These are phyloP conservation scores for Microchirus variegatus DNA, from an alignment of 2,797 vertebrate species.

Conservation along the genomic window DNA sequence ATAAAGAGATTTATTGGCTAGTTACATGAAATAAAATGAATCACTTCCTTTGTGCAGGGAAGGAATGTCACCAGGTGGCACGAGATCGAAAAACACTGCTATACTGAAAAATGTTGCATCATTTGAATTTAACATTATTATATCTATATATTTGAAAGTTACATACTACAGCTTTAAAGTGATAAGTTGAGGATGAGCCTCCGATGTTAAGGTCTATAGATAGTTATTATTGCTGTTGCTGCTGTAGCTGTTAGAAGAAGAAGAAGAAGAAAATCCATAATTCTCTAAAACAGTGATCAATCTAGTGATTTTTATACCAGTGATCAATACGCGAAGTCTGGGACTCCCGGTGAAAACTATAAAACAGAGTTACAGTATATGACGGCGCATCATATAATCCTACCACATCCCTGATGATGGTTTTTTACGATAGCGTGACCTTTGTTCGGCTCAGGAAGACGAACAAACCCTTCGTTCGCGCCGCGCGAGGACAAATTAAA, in stretches of 20 bases:
- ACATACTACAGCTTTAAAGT: background rate
- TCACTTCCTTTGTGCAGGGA: too few species aligned
- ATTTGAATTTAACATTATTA: too few species aligned
- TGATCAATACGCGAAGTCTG: constrained; percentile 26
- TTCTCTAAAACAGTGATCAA: background rate
- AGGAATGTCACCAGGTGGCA: too few species aligned
- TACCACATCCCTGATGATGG: constrained; percentile 20
- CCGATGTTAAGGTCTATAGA: background rate
- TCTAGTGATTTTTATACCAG: background rate
- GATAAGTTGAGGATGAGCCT: background rate
- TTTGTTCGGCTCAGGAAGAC: constrained; percentile 57
- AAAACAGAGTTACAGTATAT: constrained; percentile 25
- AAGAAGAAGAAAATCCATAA: background rate
- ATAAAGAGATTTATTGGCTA: too few species aligned
- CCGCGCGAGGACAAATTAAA: constrained; percentile 76
- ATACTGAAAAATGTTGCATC: too few species aligned
- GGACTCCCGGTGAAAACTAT: constrained; percentile 19
- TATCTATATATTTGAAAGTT: background rate
- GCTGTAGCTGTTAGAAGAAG: background rate
- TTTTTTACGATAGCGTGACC: constrained; percentile 64
- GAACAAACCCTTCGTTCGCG: constrained; percentile 45
- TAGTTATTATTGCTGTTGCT: constrained; percentile 13
- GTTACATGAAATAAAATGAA: too few species aligned
- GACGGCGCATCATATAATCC: constrained; percentile 25
- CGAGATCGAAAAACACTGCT: too few species aligned